These are phyloP conservation scores for Poeciliopsis turrubarensis DNA, from an alignment of 2,113 vertebrate species.

Conservation along the genomic window DNA sequence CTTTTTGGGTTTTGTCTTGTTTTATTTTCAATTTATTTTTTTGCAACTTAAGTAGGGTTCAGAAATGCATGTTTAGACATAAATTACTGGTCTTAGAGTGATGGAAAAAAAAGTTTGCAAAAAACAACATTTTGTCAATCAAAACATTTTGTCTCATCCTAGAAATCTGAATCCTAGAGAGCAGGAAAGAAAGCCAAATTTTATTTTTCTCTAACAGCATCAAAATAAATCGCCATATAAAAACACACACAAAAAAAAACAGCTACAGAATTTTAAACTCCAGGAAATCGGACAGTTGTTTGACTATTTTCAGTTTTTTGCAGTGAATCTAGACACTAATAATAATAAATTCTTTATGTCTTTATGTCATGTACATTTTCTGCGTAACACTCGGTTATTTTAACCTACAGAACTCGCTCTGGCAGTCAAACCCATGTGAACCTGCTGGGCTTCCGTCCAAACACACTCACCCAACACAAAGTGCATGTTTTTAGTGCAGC, in stretches of 20 bases:
- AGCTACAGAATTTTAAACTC: neutral
- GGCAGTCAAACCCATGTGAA: constrained; percentile 46
- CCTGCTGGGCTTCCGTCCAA: constrained; percentile 44
- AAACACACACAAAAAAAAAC: too few species aligned
- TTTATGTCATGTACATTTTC: constrained; percentile 39
- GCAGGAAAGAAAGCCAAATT: too few species aligned
- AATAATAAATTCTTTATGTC: constrained; percentile 29
- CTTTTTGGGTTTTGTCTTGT: too few species aligned
- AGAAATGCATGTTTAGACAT: too few species aligned
- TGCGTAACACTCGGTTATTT: constrained; percentile 54
- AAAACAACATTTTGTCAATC: too few species aligned
- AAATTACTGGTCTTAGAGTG: too few species aligned
- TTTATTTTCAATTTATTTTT: neutral
- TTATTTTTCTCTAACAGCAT: too few species aligned
- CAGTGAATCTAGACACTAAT: neutral
- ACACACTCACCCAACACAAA: constrained; percentile 25
- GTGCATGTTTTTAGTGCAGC: constrained; percentile 41
- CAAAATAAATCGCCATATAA: too few species aligned
- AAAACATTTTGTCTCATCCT: too few species aligned
- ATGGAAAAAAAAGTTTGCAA: too few species aligned
- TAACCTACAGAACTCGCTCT: constrained; percentile 48
- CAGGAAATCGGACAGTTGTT: neutral
- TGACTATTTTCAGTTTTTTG: neutral
- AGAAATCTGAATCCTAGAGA: too few species aligned
- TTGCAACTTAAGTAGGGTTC: too few species aligned